Conservation (phyloP, 1,140 invertebrate species). For the Zaprionus ghesquierei region DNA sequence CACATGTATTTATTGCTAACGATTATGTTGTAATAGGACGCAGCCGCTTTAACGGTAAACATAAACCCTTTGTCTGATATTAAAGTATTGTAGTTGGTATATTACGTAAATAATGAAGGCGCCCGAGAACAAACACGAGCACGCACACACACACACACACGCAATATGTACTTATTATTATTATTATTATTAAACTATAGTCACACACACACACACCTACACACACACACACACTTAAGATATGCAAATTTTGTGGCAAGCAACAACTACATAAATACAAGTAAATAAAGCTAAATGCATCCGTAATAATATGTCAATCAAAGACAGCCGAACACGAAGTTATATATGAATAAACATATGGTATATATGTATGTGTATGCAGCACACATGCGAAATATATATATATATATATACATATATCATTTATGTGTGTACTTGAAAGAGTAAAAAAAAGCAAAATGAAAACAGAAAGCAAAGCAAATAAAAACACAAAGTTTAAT, state of each 20-base stretch:
- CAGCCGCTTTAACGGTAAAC: slow-evolving; percentile 8
- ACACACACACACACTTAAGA: slow-evolving; percentile 13
- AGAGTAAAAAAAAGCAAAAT: slow-evolving; percentile 51
- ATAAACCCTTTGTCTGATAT: slow-evolving; percentile 67
- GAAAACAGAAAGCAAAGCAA: slow-evolving; percentile 29
- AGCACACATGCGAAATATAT: slow-evolving; percentile 4
- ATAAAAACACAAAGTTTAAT: slow-evolving; percentile 66
- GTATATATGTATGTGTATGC: slow-evolving; percentile 19
- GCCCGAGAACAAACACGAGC: not conserved
- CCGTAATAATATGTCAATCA: slow-evolving; percentile 52
- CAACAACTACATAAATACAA: slow-evolving; percentile 33
- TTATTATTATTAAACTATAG: slow-evolving; percentile 46
- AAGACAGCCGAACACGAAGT: slow-evolving; percentile 45
- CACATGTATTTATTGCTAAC: slow-evolving; percentile 57
- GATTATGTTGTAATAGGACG: slow-evolving; percentile 51
- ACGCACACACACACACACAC: not conserved
- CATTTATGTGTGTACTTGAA: slow-evolving; percentile 75
- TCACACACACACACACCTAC: slow-evolving; percentile 10
- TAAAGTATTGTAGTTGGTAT: slow-evolving; percentile 79
- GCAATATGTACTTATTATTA: slow-evolving; percentile 52
- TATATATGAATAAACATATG: slow-evolving; percentile 42
- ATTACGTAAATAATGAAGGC: slow-evolving; percentile 31
- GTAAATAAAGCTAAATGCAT: slow-evolving; percentile 3
- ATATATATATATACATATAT: slow-evolving; percentile 33
- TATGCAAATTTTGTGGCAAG: slow-evolving; percentile 61